These are phyloP conservation scores for Montifringilla adamsi DNA, from an alignment of 2,113 vertebrate species.

Conservation along the genomic window DNA sequence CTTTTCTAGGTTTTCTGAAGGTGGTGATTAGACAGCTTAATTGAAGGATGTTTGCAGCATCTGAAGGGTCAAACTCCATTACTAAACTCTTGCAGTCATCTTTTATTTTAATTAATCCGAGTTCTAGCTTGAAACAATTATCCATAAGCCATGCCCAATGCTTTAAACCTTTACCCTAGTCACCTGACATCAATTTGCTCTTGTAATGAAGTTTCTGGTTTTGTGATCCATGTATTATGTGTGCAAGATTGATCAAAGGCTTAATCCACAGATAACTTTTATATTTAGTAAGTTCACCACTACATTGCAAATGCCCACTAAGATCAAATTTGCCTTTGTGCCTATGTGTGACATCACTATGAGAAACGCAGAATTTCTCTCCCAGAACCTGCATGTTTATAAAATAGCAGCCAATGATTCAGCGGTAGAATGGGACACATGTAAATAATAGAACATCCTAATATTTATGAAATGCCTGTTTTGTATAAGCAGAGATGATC, in stretches of 20 bases:
- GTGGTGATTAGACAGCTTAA: neutral
- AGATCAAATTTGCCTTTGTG: neutral
- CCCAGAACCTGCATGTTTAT: neutral
- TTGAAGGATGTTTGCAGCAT: neutral
- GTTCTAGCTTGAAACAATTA: constrained; percentile 9
- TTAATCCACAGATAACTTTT: neutral
- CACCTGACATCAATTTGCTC: constrained; percentile 19
- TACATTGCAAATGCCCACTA: neutral
- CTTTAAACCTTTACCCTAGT: neutral
- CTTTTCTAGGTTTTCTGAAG: neutral
- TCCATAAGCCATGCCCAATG: neutral
- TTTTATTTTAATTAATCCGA: constrained; percentile 12
- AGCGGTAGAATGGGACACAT: constrained; percentile 4
- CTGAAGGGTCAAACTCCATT: neutral
- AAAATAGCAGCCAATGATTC: neutral
- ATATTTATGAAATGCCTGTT: constrained; percentile 56
- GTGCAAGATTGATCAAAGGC: constrained; percentile 28
- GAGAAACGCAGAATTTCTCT: neutral
- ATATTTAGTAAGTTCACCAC: neutral
- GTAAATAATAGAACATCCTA: constrained; percentile 55
- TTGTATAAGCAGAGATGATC: constrained; percentile 28
- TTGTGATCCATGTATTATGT: neutral
- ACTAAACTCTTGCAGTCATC: neutral
- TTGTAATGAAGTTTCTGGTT: neutral
- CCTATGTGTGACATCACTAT: neutral